Base-by-base conservation (phyloP, 2,888 invertebrate species). In the Elysia crispata region DNA sequence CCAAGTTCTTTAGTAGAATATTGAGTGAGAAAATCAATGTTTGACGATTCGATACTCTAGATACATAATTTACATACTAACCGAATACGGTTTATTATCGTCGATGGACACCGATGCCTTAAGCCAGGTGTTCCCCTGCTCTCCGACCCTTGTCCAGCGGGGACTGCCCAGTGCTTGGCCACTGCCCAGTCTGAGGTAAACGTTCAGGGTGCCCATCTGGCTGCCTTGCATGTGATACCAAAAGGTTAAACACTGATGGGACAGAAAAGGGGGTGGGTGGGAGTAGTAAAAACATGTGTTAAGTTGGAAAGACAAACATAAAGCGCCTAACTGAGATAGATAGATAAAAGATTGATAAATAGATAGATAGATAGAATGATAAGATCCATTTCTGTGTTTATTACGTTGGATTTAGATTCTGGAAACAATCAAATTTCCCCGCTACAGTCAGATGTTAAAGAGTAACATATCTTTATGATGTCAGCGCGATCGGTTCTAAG, bases 171-270 rank as follows among this genome's bases (percentile, higher is more conserved):
- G 23, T 18, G 75, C n/a, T 25, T 79, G 79, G 11, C 41, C 41
- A 41, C 31, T 70, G 49, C 31, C 1, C 82, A 77, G 83, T 72
- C 86, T 86, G 31, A 88, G 72, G 1, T 87, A 81, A 18, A 89
- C 84, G 69, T 84, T 84, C n/a, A 90, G 84, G 0, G 84, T 79
- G 8, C 87, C 87, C 5, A 87, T 85, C 28, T 85, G 81, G 13
- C 76, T 72, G 30, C 91, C 91, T 66, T 84, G 83, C 85, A 90
- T 89, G 82, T 90, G 87, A 81, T 91, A 91, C 91, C 91, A 91
- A 84, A 91, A 91, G 54, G 85, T 86, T 64, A 90, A 57, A 93
- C 96, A 95, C 67, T 80, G 70, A 25, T 5, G 15, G 60, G 15
- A 23, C 3, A 18, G 60, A 60, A 18, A 18, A 23, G 60, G 60